phyloP scores from a whole-genome alignment of 2,113 vertebrate genomes.

The Strigops habroptila region DNA sequence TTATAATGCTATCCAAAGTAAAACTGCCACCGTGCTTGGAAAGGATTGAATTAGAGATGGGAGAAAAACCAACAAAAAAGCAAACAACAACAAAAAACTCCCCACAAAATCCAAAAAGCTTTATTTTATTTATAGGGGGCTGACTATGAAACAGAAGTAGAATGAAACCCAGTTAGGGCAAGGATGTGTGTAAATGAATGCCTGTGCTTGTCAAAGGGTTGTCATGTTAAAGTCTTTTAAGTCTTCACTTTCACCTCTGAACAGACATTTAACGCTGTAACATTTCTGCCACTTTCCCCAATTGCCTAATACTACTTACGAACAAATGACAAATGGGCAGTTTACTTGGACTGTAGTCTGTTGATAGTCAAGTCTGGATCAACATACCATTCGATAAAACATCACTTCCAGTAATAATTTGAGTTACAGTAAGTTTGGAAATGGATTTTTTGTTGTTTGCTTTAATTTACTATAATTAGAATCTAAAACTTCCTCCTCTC shows the following conservation, averaged over 20 bases:
- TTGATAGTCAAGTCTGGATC: not conserved
- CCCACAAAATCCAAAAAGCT: not conserved
- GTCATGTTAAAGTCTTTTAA: not conserved
- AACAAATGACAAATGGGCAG: not conserved
- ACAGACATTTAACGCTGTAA: not conserved
- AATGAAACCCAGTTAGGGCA: not conserved
- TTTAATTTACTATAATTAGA: not conserved
- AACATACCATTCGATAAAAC: not conserved
- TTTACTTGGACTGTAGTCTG: not conserved
- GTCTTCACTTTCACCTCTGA: not conserved
- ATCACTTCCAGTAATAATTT: not conserved
- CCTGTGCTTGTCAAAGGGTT: not conserved
- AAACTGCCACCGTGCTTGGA: not conserved
- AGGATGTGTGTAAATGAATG: not conserved
- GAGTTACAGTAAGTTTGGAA: not conserved
- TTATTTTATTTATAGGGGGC: not conserved
- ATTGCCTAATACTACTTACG: no score
- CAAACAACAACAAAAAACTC: rapidly evolving
- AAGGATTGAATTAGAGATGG: not conserved
- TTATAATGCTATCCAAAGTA: not conserved
- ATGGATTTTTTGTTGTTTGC: not conserved
- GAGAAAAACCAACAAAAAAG: not conserved
- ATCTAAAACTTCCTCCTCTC: not conserved
- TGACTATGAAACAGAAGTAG: not conserved
- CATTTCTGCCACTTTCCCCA: not conserved